Base-by-base conservation (phyloP, 2,113 vertebrate genomes). In the Myotis brandtii region DNA sequence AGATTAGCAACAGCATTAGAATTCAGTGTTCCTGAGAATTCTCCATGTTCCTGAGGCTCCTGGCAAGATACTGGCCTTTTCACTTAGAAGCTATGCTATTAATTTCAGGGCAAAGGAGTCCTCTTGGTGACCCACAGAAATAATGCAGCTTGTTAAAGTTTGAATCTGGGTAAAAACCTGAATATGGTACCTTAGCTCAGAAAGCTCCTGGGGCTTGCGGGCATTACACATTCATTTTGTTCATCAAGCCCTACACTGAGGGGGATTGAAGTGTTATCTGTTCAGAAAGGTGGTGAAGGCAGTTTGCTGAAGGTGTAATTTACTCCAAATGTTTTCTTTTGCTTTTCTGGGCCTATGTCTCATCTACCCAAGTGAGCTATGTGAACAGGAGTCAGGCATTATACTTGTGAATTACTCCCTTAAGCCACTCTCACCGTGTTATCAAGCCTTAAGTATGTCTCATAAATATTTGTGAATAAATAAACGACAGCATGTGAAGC, bases 241-340 rank as follows among this genome's bases (percentile, higher is more conserved):
- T 90, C 92, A 82, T 77, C 64, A 93, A 12, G n/a, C 4, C 62
- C 70, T 92, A 76, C 48, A 5, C 0, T 9, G 89, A 90, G 59
- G 86, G 90, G 50, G 46, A 89, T 62, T 80, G 92, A 93, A 86
- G 66, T 27, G n/a, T 85, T 62, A 75, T 46, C 59, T 88, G 34
- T 69, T 87, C 52, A 76, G 66, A 93, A 92, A 93, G 40, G 46
- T 43, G 32, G n/a, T 80, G 70, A 52, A 76, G 75, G 75, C 30
- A 25, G 59, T 70, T 70, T 50, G 82, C 56, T 81, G 76, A 86
- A 93, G 70, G 72, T 87, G 23, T 81, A n/a, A 37, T 52, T 93
- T 67, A 21, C 25, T 32, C 13, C 50, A 84, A 87, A 1, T 34
- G 70, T 93, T 89, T 88, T 86, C 69, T 75, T 90, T 86, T 54